Base-by-base conservation (phyloP, 2,113 vertebrate species). In the Dicerorhinus sumatrensis region DNA sequence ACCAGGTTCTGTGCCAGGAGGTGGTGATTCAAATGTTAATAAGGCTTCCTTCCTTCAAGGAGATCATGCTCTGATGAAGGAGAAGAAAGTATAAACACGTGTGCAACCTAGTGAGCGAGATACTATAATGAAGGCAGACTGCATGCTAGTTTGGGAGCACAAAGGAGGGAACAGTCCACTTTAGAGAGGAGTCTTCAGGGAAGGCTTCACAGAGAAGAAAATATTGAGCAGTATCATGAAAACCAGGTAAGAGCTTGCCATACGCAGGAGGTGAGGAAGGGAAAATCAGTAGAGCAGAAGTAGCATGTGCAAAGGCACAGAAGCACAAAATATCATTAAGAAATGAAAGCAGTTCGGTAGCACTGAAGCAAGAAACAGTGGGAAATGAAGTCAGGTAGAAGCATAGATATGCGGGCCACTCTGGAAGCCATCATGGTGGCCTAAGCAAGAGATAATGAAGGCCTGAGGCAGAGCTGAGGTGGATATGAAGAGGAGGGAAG, bases 1-100 rank as follows among this genome's bases (percentile, higher is more conserved):
- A 18, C 16, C 60, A 31, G 14, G 60, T 81, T 97, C 84, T 86
- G 16, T 39, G 29, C 31, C 54, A 87, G 48, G 21, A 72, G 6
- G 25, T 84, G 12, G 29, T 60, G 62, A 91, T 82, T 65, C 70
- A 72, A 72, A 91, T 5, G 31, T 88, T 73, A 48, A 36, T 23
- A 90, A 86, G 51, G 29, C n/a, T 95, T 27, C 72, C 67, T 77
- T 93, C 48, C 73, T 94, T 73, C 54, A 94, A 51, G 46, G 60
- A 93, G 27, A 16, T 94, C 33, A 54, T 85, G 25, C 33, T 92
- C 51, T 63, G 72, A 36, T 21, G 4, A 73, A 23, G 14, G 11
- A 46, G 79, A 89, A 85, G 27, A 89, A 92, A 85, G 46, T 67
- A 75, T 56, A 65, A 92, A 60, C 20, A 76, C 18, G 2, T n/a